phyloP scores from a whole-genome alignment of 2,113 vertebrate genomes.

The Serilophus lunatus region DNA sequence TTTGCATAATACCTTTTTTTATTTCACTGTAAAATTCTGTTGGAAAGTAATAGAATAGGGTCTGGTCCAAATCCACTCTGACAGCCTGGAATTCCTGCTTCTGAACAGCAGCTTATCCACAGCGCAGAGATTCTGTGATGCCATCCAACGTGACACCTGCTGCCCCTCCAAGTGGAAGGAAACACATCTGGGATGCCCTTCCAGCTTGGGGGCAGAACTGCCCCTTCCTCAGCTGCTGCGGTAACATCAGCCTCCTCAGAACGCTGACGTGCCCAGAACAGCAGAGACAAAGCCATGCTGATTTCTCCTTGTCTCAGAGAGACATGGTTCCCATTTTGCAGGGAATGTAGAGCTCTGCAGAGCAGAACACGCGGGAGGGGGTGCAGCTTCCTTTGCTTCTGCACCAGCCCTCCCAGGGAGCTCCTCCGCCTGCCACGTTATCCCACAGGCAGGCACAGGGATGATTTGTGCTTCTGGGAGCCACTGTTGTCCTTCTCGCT shows the following conservation, averaged over 20 bases:
- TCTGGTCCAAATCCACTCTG: background rate
- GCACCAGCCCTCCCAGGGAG: constrained; percentile 30
- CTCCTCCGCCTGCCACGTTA: background rate
- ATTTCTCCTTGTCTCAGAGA: background rate
- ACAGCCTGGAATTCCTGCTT: background rate
- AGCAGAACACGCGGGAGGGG: constrained; percentile 7
- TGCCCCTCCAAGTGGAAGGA: background rate
- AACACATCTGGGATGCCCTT: background rate
- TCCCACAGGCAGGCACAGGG: background rate
- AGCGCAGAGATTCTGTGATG: background rate
- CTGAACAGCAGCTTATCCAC: background rate
- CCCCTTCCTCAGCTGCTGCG: background rate
- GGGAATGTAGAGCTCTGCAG: background rate
- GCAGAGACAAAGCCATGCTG: background rate
- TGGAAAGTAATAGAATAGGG: background rate
- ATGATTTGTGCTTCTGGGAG: background rate
- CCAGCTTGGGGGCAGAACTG: background rate
- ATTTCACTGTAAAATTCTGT: background rate
- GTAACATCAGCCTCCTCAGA: background rate
- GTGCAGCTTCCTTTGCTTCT: background rate
- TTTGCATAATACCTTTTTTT: background rate
- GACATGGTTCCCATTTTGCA: background rate
- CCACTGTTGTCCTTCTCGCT: background rate
- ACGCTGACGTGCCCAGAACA: background rate
- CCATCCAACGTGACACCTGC: background rate